Conservation (phyloP, 2,888 invertebrate species). For the Margaritifera margaritifera region DNA sequence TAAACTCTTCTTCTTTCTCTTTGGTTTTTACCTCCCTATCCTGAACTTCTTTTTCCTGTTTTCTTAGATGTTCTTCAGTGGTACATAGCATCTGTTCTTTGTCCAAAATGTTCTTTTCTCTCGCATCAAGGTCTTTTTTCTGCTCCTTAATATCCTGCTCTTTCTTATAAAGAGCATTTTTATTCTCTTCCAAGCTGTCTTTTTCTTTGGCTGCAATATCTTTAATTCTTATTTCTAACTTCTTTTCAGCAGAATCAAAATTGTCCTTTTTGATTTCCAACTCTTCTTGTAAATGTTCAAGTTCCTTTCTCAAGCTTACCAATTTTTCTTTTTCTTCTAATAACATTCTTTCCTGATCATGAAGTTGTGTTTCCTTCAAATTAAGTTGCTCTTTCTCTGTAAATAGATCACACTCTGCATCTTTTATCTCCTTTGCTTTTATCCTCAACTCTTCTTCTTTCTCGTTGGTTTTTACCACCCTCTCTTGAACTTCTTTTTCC, state of each 20-base stretch:
- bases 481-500: too few species aligned
- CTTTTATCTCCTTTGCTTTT: conserved; percentile 3
- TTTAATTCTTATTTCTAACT: not conserved
- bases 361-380: too few species aligned
- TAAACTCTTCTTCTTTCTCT: not conserved
- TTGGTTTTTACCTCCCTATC: too few species aligned
- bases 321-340: conserved; percentile 1
- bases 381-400: too few species aligned
- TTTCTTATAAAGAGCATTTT: conserved; percentile 1
- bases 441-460: not conserved
- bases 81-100: too few species aligned
- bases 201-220: not conserved
- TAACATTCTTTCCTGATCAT: too few species aligned
- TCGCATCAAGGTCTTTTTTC: conserved; percentile 3
- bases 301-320: conserved; percentile 9
- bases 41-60: too few species aligned
- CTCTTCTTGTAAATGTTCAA: conserved; percentile 21
- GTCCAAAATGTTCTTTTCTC: too few species aligned
- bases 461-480: too few species aligned
- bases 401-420: not conserved
- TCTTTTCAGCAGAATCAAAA: conserved; percentile 3
- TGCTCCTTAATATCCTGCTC: conserved; percentile 3
- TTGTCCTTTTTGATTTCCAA: conserved; percentile 10
- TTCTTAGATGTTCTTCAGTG: too few species aligned
- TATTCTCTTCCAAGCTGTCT: conserved; percentile 1